These are phyloP conservation scores for Adelognathus sp. DNA, from an alignment of 2,888 invertebrate species.

Conservation along the genomic window DNA sequence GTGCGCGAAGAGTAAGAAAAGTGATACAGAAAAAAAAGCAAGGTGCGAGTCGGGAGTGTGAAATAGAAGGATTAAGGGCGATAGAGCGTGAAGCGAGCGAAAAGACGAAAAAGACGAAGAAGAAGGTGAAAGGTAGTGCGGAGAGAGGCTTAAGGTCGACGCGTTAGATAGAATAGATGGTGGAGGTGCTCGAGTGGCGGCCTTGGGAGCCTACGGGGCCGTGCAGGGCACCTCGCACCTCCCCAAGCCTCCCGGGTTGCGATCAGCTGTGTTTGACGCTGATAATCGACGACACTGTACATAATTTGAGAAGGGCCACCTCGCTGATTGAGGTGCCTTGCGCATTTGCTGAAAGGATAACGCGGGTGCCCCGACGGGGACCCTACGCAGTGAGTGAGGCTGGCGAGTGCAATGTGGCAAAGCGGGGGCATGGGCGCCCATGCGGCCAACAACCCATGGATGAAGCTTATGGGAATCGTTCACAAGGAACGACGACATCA, in stretches of 20 bases:
- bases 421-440: slow-evolving; percentile 89
- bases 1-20: slow-evolving; percentile 21
- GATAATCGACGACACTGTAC: slow-evolving; percentile 26
- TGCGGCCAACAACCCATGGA: slow-evolving; percentile 90
- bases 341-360: slow-evolving; percentile 61
- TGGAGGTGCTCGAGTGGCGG: slow-evolving; percentile 77
- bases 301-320: slow-evolving; percentile 56
- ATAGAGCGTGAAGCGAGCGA: slow-evolving; percentile 20
- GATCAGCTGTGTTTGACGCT: slow-evolving; percentile 48
- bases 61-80: not conserved
- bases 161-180: slow-evolving; percentile 76
- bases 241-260: slow-evolving; percentile 66
- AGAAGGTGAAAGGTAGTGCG: slow-evolving; percentile 39
- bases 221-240: slow-evolving; percentile 77
- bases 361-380: slow-evolving; percentile 74
- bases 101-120: slow-evolving; percentile 16
- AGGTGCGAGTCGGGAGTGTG: slow-evolving; percentile 11
- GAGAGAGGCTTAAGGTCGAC: slow-evolving; percentile 49
- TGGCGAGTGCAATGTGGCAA: slow-evolving; percentile 87
- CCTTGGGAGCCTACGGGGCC: slow-evolving; percentile 79
- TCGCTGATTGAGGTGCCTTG: slow-evolving; percentile 59
- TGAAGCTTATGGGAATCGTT: slow-evolving; percentile 91
- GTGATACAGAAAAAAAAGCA: slow-evolving; percentile 4
- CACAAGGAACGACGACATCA: slow-evolving; percentile 89
- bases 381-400: slow-evolving; percentile 72